phyloP scores from a whole-genome alignment of 2,797 vertebrate species.

The Chaenodraco wilsoni region DNA sequence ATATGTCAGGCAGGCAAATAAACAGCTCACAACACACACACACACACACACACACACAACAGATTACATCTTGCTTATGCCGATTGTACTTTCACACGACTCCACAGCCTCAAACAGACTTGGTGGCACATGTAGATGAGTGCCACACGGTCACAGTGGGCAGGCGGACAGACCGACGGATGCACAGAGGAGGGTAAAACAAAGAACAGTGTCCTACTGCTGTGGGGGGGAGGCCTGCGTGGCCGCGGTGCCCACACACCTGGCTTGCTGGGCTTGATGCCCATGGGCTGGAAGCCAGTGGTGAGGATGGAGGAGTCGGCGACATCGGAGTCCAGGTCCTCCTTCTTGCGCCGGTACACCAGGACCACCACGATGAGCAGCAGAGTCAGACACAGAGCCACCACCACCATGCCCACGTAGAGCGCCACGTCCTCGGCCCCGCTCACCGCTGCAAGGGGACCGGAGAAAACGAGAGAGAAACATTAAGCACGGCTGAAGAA shows the following conservation, averaged over 20 bases:
- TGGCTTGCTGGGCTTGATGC: conserved; percentile 98
- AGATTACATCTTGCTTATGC: conserved; percentile 41
- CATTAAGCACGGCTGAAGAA: conserved; percentile 14
- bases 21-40: conserved; percentile 48
- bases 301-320: conserved; percentile 98
- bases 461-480: conserved; percentile 20
- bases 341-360: conserved; percentile 95
- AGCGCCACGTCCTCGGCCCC: conserved; percentile 94
- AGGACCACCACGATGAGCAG: conserved; percentile 93
- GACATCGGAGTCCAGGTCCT: conserved; percentile 94
- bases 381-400: conserved; percentile 93
- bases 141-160: conserved; percentile 63
- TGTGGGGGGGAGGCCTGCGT: conserved; percentile 81
- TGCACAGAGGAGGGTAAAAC: conserved; percentile 67
- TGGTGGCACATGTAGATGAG: conserved; percentile 62
- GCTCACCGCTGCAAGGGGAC: conserved; percentile 80
- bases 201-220: conserved; percentile 87
- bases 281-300: conserved; percentile 98
- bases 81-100: conserved; percentile 40
- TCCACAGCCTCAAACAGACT: conserved; percentile 58
- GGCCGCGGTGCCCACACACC: conserved; percentile 87
- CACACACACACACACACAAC: conserved; percentile 12
- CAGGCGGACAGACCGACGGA: conserved; percentile 53
- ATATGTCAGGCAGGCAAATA: conserved; percentile 71
- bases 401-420: conserved; percentile 93